These are phyloP conservation scores for Falco concolor DNA, from an alignment of 2,797 vertebrate genomes.

Conservation along the genomic window DNA sequence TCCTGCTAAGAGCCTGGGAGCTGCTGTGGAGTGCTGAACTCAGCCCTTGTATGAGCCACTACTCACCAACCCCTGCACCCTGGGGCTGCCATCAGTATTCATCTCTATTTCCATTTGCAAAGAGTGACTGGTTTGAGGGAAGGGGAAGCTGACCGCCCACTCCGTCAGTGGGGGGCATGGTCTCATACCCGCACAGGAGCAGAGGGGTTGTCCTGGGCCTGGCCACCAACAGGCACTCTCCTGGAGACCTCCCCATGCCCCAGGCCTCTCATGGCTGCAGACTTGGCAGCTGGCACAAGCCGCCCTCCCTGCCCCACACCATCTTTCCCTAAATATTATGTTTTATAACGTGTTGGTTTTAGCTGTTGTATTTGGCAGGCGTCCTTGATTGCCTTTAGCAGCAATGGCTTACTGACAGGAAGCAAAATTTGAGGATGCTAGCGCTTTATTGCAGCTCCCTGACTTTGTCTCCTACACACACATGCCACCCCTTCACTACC, in stretches of 20 bases:
- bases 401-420: conserved; percentile 60
- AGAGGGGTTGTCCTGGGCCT: background rate
- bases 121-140: background rate
- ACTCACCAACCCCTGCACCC: background rate
- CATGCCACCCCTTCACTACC: background rate
- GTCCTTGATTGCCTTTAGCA: conserved; percentile 63
- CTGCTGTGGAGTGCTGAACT: background rate
- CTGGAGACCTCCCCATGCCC: background rate
- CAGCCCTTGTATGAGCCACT: background rate
- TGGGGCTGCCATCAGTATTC: background rate
- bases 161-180: background rate
- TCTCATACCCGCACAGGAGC: background rate
- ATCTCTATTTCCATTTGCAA: background rate
- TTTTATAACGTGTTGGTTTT: conserved; percentile 67
- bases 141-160: background rate
- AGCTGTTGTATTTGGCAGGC: conserved; percentile 67
- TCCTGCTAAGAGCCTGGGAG: background rate
- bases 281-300: background rate
- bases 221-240: background rate
- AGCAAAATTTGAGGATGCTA: conserved; percentile 56
- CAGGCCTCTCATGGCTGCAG: background rate
- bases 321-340: conserved; percentile 63
- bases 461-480: background rate
- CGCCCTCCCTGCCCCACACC: background rate
- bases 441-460: background rate